Percentiles rank a stretch among this genome's conserved stretches.
These are phyloP conservation scores for Leptopilina myrica DNA, from an alignment of 2,888 invertebrate genomes.

Conservation along the genomic window DNA sequence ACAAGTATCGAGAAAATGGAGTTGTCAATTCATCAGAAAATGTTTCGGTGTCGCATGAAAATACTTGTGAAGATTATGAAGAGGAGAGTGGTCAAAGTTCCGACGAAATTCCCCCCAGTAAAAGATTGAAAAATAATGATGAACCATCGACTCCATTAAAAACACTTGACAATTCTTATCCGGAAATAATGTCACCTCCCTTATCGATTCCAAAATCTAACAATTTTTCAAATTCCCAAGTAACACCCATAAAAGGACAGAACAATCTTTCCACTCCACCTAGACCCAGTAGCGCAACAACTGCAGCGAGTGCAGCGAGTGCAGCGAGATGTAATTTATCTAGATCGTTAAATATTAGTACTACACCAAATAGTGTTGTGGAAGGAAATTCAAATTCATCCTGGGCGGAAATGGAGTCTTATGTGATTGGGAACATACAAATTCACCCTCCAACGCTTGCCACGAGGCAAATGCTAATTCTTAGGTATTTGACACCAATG, in stretches of 20 bases:
- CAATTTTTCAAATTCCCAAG: conserved; percentile 42
- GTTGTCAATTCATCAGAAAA: conserved; percentile 59
- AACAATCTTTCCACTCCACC: conserved; percentile 50
- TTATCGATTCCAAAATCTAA: conserved; percentile 64
- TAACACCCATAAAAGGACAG: conserved; percentile 52
- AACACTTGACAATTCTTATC: conserved; percentile 60
- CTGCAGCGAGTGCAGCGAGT: conserved; percentile 49
- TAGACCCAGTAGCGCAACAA: conserved; percentile 44
- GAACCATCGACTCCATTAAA: conserved; percentile 65
- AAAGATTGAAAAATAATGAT: conserved; percentile 65
- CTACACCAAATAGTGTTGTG: conserved; percentile 39
- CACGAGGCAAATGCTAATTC: conserved; percentile 94
- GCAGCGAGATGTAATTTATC: conserved; percentile 50
- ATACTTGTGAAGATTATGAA: conserved; percentile 62
- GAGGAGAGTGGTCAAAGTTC: conserved; percentile 48
- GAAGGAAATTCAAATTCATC: conserved; percentile 83
- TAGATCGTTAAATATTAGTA: conserved; percentile 45
- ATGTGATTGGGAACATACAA: conserved; percentile 92
- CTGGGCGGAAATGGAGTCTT: conserved; percentile 93
- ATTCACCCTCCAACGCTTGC: conserved; percentile 92
- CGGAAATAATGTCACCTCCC: conserved; percentile 75
- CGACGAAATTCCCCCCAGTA: conserved; percentile 65
- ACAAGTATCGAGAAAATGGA: conserved; percentile 66
- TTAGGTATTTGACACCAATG: conserved; percentile 96
- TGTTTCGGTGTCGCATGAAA: conserved; percentile 50